phyloP scores from a whole-genome alignment of 2,113 vertebrate species.

The Talpa occidentalis region DNA sequence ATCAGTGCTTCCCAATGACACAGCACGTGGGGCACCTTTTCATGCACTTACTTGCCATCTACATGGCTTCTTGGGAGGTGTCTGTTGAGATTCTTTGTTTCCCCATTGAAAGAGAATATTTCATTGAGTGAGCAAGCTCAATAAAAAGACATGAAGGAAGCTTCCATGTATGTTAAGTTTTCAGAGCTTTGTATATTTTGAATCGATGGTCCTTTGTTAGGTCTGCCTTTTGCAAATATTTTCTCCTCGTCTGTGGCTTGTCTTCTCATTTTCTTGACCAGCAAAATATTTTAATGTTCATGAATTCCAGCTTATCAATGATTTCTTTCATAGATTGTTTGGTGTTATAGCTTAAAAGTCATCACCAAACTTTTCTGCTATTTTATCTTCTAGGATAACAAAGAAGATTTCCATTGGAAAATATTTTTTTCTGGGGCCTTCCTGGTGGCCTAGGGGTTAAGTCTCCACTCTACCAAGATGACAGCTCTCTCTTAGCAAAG shows the following conservation, averaged over 20 bases:
- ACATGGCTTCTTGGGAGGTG: background rate
- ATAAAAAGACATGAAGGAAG: background rate
- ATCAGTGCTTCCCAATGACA: background rate
- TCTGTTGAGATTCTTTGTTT: background rate
- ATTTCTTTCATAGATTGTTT: background rate
- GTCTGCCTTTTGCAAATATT: background rate
- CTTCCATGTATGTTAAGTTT: background rate
- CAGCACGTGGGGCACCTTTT: background rate
- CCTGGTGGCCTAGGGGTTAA: no score
- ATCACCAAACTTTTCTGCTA: no score
- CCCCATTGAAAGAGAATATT: no score
- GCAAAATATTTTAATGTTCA: background rate
- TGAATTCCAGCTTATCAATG: background rate
- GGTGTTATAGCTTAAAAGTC: no score
- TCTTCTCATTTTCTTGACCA: background rate
- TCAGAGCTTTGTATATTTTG: background rate
- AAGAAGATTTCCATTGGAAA: no score
- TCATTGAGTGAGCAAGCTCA: background rate
- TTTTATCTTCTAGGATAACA: no score
- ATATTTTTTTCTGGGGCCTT: no score
- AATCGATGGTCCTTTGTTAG: background rate
- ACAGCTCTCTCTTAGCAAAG: no score
- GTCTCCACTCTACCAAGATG: no score
- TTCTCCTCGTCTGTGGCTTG: no score
- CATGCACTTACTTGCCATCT: background rate